Evolutionary conservation across 2,888 invertebrate genomes (phyloP), one percentile per base, ranked within the genome.

Genomic region (Tiphia femorata): DNA sequence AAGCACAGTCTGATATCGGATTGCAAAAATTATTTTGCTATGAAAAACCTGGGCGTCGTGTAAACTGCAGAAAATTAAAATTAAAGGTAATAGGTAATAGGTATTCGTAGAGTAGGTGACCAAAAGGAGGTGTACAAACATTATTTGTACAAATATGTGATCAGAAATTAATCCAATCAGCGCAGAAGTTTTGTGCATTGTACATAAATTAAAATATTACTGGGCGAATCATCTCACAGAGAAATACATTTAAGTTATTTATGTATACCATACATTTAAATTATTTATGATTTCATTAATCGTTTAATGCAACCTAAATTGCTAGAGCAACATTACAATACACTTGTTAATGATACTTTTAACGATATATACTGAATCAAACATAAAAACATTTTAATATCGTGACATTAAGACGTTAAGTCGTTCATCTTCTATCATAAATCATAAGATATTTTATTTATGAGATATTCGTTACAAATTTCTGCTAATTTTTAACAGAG

Each of bases 131-230:
- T 61, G 62, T 70, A 72, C 59, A 69, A 72, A 62, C 37, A 38
- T 47, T 55, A 61, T 72, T 72, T 70, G 72, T 70, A 72, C 69
- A 70, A 72, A 68, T 58, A 68, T 61, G 55, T 65, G 70, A 61
- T 72, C 47, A 57, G 55, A 72, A 56, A 65, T 61, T 62, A 49
- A 64, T 64, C 46, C 41, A 33, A 60, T 54, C 46, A 46, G 52
- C 54, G 50, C 49, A 16, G 30, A 49, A 48, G 38, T 57, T 53
- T 59, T 54, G 47, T 51, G 49, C 50, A 58, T 47, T 70, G 72
- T 70, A 70, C 23, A 70, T 70, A 70, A 51, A 62, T 57, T 49
- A 53, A 69, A 56, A 59, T 46, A 49, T 51, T 67, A 44, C 50
- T 57, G 37, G 27, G 42, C 56, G 41, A 56, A 58, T 61, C 30